phyloP scores from a whole-genome alignment of 2,113 vertebrate species.

The Actenoides hombroni region DNA sequence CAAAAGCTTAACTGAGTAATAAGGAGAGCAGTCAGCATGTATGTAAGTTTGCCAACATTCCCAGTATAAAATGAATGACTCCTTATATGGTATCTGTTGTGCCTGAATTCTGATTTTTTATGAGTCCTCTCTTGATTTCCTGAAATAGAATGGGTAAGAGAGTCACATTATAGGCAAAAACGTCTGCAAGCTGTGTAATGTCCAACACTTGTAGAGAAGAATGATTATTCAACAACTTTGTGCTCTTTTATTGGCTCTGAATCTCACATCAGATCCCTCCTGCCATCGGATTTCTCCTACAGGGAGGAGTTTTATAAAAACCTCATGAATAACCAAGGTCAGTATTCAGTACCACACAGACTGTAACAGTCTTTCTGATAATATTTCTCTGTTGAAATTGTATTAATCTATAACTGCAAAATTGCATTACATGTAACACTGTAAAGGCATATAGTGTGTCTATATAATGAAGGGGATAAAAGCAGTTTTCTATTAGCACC shows the following conservation, averaged over 20 bases:
- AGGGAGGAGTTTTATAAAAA: background rate
- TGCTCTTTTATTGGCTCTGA: background rate
- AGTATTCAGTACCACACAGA: background rate
- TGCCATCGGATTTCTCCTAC: background rate
- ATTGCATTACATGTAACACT: background rate
- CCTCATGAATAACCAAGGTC: background rate
- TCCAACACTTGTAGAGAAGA: background rate
- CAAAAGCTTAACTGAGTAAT: background rate
- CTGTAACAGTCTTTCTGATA: background rate
- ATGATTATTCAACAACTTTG: background rate
- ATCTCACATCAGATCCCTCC: background rate
- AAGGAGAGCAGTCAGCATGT: conserved; percentile 16
- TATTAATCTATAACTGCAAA: background rate
- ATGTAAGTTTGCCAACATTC: conserved; percentile 18
- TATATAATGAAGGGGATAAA: background rate
- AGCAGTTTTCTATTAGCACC: background rate
- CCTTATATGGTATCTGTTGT: conserved; percentile 27
- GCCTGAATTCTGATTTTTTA: conserved; percentile 20
- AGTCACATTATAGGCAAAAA: conserved; percentile 33
- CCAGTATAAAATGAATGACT: conserved; percentile 22
- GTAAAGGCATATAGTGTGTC: background rate
- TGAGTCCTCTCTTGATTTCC: conserved; percentile 45
- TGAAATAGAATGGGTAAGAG: conserved; percentile 57
- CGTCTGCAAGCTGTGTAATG: background rate
- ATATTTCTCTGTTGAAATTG: background rate